Percentiles rank a stretch among this genome's conserved stretches.
Evolutionary conservation across 2,888 invertebrate species (phyloP).

Genomic region (Lapara coniferarum): DNA sequence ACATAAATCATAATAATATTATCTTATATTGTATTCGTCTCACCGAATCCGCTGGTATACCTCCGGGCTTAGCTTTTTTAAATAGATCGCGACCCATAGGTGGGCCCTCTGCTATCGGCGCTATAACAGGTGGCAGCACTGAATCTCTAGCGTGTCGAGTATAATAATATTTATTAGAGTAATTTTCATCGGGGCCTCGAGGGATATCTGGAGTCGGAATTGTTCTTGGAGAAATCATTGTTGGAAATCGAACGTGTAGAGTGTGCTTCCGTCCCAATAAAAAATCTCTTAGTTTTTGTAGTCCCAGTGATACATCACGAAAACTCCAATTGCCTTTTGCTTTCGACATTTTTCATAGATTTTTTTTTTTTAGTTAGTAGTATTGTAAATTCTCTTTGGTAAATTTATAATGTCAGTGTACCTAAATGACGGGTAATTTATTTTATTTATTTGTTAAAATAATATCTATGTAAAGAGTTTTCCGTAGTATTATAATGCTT

Average conservation of each 20-base stretch:
- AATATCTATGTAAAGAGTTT: too few species aligned
- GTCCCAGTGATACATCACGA: conserved; percentile 58
- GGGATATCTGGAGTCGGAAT: conserved; percentile 66
- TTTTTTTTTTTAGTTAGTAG: too few species aligned
- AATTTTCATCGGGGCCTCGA: conserved; percentile 60
- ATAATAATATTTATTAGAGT: conserved; percentile 60
- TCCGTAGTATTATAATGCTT: too few species aligned
- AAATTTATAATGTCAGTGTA: too few species aligned
- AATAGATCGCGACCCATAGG: conserved; percentile 42
- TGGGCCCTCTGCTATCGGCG: conserved; percentile 62
- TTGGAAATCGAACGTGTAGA: conserved; percentile 60
- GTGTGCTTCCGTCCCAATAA: conserved; percentile 63
- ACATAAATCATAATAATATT: background rate
- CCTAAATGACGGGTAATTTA: too few species aligned
- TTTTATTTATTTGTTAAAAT: too few species aligned
- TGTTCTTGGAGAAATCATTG: conserved; percentile 57
- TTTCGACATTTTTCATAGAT: conserved; percentile 34
- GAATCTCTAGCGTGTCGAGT: conserved; percentile 54
- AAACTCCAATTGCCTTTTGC: conserved; percentile 44
- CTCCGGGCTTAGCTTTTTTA: conserved; percentile 41
- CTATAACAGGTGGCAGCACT: conserved; percentile 68
- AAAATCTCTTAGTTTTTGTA: conserved; percentile 60
- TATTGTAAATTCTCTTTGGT: too few species aligned
- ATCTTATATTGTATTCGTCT: conserved; percentile 32
- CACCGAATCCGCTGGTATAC: conserved; percentile 51